Evolutionary conservation across 2,797 vertebrate genomes (phyloP), one percentile per base, ranked within the genome.

Genomic region (Toxotes lorentzi): DNA sequence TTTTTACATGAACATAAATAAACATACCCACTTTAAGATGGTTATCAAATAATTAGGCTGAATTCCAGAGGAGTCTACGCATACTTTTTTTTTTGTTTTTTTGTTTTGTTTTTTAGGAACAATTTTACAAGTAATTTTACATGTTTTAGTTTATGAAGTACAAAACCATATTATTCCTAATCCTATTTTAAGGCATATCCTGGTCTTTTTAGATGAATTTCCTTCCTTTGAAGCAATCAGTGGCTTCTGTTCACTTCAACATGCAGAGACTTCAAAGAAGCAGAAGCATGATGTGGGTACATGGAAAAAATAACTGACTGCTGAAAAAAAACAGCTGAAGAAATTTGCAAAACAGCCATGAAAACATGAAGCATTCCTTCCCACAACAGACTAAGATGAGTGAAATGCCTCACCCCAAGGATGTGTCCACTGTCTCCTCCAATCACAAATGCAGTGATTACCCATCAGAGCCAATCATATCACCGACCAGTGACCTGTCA

Each of bases 401-500:
- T 47, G 17, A 51, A 60, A 47, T 76, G 54, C 72, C 58, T 89
- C 71, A 89, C 86, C 87, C 91, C 67, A 61, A 87, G 89, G 64
- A 89, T 79, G 59, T 38, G 57, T 77, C 76, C 30, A 65, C 80
- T 89, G 86, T 92, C 86, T 86, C 51, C 60, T 84, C 70, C 73
- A 51, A 84, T 91, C 88, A 79, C 60, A 61, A 74, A 79, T 19
- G 30, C 75, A 51, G 69, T 23, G 67, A 76, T 78, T 54, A 85
- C 73, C 83, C 80, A 86, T 93, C 93, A 87, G 66, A 86, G 71
- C 70, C 64, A 71, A 88, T 94, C 88, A 86, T 70, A 80, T 88
- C 81, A 85, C 59, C 70, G 79, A 40, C 66, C 57, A 5, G 48
- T 51, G 78, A 90, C 86, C 87, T 86, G 86, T 76, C 86, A 69